Evolutionary conservation across 2,888 invertebrate species (phyloP).

Genomic region (Limnephilus lunatus): DNA sequence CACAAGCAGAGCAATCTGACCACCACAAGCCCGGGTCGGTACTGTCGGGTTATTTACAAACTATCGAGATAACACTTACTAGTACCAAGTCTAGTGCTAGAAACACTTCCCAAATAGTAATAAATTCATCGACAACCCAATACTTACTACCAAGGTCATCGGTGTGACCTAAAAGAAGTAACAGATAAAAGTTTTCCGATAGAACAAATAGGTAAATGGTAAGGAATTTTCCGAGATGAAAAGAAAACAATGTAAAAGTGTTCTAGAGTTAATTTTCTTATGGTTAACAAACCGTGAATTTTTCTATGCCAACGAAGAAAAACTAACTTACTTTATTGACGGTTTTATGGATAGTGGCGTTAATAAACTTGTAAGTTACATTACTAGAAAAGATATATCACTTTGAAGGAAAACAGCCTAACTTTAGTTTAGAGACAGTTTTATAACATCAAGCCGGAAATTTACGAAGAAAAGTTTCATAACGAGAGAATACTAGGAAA

Average conservation of each 20-base stretch:
- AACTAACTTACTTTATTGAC: background rate
- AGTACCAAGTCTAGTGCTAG: constrained; percentile 16
- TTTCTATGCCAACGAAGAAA: background rate
- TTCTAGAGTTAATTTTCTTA: background rate
- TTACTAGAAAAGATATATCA: background rate
- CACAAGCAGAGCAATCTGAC: background rate
- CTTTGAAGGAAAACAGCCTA: background rate
- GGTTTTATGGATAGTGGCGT: background rate
- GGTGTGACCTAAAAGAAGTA: constrained; percentile 3
- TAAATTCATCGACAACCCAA: constrained; percentile 47
- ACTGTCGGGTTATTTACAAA: constrained; percentile 46
- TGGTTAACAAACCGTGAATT: background rate
- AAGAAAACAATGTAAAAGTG: background rate
- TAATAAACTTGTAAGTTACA: too few relatives aligned
- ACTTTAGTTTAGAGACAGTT: background rate
- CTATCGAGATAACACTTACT: constrained; percentile 41
- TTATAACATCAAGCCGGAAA: background rate
- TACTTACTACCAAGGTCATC: constrained; percentile 49
- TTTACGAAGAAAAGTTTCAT: background rate
- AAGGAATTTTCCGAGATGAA: background rate
- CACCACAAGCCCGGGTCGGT: background rate
- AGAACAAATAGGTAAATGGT: background rate
- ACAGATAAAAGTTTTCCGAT: background rate
- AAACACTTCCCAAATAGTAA: constrained; percentile 48
- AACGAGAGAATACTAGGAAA: background rate